Percentiles rank a stretch among this genome's conserved stretches.
These are phyloP conservation scores for Scortum barcoo DNA, from an alignment of 2,113 vertebrate species.

Conservation along the genomic window DNA sequence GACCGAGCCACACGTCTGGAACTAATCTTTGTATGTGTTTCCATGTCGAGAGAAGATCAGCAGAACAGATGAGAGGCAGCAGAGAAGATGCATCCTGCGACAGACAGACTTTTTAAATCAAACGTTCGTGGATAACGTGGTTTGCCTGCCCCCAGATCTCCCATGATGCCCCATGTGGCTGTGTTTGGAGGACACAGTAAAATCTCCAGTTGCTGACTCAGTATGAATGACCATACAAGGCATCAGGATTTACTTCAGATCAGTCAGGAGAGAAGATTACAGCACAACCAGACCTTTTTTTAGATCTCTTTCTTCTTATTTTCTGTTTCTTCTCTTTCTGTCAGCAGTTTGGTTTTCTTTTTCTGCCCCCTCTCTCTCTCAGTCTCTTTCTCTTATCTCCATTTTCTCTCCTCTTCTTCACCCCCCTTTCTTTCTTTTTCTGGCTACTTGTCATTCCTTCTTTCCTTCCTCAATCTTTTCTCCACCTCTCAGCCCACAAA, in stretches of 20 bases:
- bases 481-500: constrained; percentile 43
- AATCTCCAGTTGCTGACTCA: constrained; percentile 38
- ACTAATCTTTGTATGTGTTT: constrained; percentile 61
- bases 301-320: constrained; percentile 16
- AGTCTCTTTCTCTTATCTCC: constrained; percentile 25
- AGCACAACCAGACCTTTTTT: background rate
- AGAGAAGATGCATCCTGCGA: constrained; percentile 26
- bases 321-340: constrained; percentile 30
- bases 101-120: background rate
- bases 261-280: constrained; percentile 36
- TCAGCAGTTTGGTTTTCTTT: constrained; percentile 21
- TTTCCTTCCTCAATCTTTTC: constrained; percentile 20
- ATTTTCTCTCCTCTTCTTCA: background rate
- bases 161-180: constrained; percentile 33
- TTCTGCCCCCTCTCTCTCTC: constrained; percentile 18
- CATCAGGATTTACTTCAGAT: constrained; percentile 39
- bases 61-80: constrained; percentile 29
- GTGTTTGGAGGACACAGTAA: constrained; percentile 31
- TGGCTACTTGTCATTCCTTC: constrained; percentile 31
- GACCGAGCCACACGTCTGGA: constrained; percentile 58
- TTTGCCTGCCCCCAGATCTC: constrained; percentile 27
- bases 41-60: constrained; percentile 31
- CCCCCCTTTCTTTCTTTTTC: constrained; percentile 18
- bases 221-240: constrained; percentile 69
- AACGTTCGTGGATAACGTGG: background rate